Evolutionary conservation across 2,797 vertebrate genomes (phyloP).

Genomic region (Lophotriccus pileatus): DNA sequence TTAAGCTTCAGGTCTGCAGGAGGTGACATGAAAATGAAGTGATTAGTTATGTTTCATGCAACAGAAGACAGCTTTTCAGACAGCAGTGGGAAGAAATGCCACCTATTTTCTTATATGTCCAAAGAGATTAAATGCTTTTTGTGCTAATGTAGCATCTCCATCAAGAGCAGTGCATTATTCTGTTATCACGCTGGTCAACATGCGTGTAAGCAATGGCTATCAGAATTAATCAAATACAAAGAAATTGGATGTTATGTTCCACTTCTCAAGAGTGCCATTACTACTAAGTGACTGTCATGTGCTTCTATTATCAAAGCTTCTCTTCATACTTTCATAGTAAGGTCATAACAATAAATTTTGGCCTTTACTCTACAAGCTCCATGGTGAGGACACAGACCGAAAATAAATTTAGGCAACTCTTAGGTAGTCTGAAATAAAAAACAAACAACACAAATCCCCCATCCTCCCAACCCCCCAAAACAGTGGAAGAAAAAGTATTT

Average conservation of each 20-base stretch:
- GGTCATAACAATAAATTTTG: neutral
- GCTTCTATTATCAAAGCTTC: neutral
- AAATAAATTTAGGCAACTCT: neutral
- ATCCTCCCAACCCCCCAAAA: no score
- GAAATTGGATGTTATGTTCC: neutral
- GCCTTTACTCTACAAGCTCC: neutral
- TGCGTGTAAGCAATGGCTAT: neutral
- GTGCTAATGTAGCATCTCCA: neutral
- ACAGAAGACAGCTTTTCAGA: slow-evolving; percentile 13
- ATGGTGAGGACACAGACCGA: neutral
- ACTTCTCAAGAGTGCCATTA: neutral
- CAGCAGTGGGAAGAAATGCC: slow-evolving; percentile 21
- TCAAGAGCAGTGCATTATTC: neutral
- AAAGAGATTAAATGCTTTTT: slow-evolving; percentile 2
- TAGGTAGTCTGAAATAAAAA: no score
- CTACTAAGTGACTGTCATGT: neutral
- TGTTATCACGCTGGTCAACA: neutral
- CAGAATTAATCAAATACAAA: neutral
- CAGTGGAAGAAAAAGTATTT: neutral
- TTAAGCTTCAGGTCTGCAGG: neutral
- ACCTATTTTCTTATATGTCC: neutral
- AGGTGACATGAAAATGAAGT: slow-evolving; percentile 23
- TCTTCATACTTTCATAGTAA: neutral
- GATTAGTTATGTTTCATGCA: neutral
- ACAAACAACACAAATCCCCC: neutral